Base-by-base conservation (phyloP, 1,140 invertebrate genomes). In the Pararge aegeria region DNA sequence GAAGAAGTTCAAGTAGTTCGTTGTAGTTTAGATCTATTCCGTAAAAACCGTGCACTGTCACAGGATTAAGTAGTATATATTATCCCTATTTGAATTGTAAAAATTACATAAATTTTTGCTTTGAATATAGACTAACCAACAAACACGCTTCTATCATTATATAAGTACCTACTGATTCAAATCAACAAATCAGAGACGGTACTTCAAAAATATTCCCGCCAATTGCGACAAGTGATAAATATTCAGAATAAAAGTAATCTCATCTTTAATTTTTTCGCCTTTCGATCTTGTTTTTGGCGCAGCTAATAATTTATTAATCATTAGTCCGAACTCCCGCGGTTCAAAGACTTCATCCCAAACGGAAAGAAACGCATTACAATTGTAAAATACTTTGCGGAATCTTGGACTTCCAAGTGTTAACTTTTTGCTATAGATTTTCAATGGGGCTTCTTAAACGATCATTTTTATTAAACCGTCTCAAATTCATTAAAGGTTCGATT, bases 281-380 rank as follows among this genome's bases (percentile, higher is more conserved):
- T 12, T 34, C 30, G n/a, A 34, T 34, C 30, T 6, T 34, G 30
- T 34, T 34, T 34, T 34, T 34, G 10, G 12, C 30, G 7, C n/a
- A 12, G 30, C 2, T 34, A 34, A 34, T 34, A 34, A 34, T 34
- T 34, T 34, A 34, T 34, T 12, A 10, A 34, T 34, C 30, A 34
- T 34, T 34, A 34, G 30, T 34, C 30, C 30, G 30, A 34, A 34
- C 30, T 34, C 46, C 5, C n/a, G 15, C 18, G 1, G 55, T 52
- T 60, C 56, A 20, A 61, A 61, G 68, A 74, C 75, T 77, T 77
- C 72, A 75, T 80, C 62, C 29, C 49, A 53, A 56, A 49, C 30
- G 10, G 27, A 56, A 62, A 20, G 19, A 18, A 61, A 53, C 40
- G 55, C 20, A 64, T 64, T 61, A 57, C 27, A 56, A 61, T 58